Percentiles rank a stretch among this genome's conserved stretches.
phyloP scores from a whole-genome alignment of 2,888 invertebrate genomes.

The Cheilosia grossa region DNA sequence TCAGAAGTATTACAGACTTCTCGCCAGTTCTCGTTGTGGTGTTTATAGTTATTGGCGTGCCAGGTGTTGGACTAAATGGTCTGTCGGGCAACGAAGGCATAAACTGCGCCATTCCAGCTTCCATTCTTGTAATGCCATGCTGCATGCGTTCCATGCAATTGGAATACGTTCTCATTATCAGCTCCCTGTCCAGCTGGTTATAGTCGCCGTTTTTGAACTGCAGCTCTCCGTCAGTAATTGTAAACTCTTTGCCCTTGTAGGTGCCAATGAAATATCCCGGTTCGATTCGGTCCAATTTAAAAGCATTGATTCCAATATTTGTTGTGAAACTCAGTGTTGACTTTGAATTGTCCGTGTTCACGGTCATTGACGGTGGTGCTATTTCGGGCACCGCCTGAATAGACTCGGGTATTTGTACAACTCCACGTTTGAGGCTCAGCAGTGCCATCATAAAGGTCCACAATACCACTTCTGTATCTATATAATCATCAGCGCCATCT shows the following conservation, averaged over 20 bases:
- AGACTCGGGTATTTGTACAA: too few relatives aligned
- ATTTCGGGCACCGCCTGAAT: too few relatives aligned
- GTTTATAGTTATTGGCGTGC: too few relatives aligned
- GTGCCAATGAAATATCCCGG: not conserved
- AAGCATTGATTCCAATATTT: not conserved
- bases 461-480: too few relatives aligned
- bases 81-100: not conserved
- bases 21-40: too few relatives aligned
- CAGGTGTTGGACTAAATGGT: too few relatives aligned
- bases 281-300: not conserved
- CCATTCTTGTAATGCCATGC: not conserved
- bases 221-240: not conserved
- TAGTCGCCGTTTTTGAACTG: not conserved
- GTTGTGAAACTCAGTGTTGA: not conserved
- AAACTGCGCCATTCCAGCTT: constrained; percentile 4
- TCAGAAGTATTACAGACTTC: not conserved
- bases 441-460: too few relatives aligned
- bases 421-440: too few relatives aligned
- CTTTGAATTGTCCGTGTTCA: not conserved
- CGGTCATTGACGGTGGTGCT: too few relatives aligned
- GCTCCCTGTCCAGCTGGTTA: not conserved
- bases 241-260: constrained; percentile 20
- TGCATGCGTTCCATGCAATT: constrained; percentile 1
- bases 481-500: not conserved
- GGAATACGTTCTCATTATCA: not conserved